Evolutionary conservation across 2,888 invertebrate genomes (phyloP), one percentile per base, ranked within the genome.

Genomic region (Tetranychus truncatus): DNA sequence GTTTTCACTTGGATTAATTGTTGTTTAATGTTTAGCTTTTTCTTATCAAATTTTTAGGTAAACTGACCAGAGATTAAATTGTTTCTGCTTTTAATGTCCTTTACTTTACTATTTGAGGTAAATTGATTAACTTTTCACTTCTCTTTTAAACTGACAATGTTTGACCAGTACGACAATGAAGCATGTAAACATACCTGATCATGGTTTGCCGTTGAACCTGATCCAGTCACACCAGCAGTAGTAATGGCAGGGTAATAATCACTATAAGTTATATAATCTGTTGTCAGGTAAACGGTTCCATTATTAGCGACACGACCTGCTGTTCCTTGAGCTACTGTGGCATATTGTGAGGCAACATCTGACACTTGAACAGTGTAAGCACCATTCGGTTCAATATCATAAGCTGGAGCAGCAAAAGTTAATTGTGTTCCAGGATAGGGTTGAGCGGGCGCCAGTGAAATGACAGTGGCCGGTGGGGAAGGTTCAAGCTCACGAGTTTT

Each of bases 401-500:
- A 77, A 20, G 77, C 45, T 67, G 77, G 75, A 45, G 77, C 72
- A 24, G 77, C 77, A 76, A 77, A 77, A 18, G 77, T 77, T 34
- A 77, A 73, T 74, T 77, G 77, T 34, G 77, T 77, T 24, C 66
- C 73, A 45, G 74, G 77, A 73, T 77, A 77, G 11, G 77, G 77
- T 73, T 77, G 76, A 67, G 76, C 76, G 34, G 77, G 77, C 20
- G 77, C 77, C 44, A 77, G 66, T 21, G 76, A 76, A 55, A 77
- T 77, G 34, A 77, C 77, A 20, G 77, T 77, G 44, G 77, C 73
- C 45, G 77, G 77, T 69, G 77, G 77, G 45, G 77, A 77, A 8
- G 74, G 76, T 55, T 77, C 76, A 20, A 76, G 45, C 20, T 77
- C 77, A 44, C 77, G 77, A 45, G 55, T 71, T 24, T 74, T 66